Evolutionary conservation across 2,797 vertebrate genomes (phyloP), one percentile per base, ranked within the genome.

Genomic region (Fringilla coelebs): DNA sequence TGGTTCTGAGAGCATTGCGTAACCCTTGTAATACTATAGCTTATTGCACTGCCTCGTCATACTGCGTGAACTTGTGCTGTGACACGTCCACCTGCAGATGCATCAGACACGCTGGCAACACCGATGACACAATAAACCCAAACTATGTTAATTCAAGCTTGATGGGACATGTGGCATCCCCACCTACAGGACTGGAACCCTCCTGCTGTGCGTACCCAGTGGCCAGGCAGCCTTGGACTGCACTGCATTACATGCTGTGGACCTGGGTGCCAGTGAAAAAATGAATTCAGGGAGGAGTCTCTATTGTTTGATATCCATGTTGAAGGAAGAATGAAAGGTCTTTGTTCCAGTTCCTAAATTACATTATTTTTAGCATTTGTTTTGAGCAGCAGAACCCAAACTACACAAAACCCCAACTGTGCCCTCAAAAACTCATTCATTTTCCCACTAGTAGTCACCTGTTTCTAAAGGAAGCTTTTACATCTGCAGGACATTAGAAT

Each of bases 101-200:
- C 86, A 96, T 94, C 88, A 96, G 95, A 94, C 95, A 94, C 13
- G 0, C 74, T 95, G 96, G 91, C 93, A 96, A 93, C 85, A 95
- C 65, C 74, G 87, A 38, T 94, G 96, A 94, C 94, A 96, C 89
- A 88, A 94, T 55, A 89, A 94, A 93, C 77, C 89, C 32, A 10
- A 93, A 61, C 34, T 93, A 82, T 90, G 90, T 24, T 94, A 89
- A 91, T 89, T 88, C 88, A n/a, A 82, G 85, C 89, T 85, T 91
- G 91, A 93, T 85, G 71, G 89, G 65, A 92, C 89, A 72, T 43
- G 89, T 2, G 61, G 46, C 84, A 65, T 85, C 94, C 74, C 85
- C 61, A 72, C 63, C 38, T 65, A 28, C 74, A 9, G n/a, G 63
- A 41, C 85, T 65, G 34, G 52, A 94, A 49, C 45, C 28, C 71